Evolutionary conservation across 2,113 vertebrate genomes (phyloP), one percentile per base, ranked within the genome.

Genomic region (Manacus vitellinus): DNA sequence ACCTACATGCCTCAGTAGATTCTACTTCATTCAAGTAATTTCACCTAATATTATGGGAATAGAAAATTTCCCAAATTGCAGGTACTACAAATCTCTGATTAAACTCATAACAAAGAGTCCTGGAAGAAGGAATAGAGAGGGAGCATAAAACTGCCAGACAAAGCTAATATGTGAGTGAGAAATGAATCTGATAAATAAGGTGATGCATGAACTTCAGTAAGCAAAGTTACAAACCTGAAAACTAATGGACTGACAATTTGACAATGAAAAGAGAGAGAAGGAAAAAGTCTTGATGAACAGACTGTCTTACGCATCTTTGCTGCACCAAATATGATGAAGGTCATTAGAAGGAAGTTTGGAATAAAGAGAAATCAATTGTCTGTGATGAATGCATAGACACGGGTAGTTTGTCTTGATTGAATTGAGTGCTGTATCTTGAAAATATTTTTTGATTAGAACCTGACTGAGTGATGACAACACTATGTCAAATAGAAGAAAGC

Each of bases 381-480:
- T 79, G 11, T 79, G 56, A 83, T 62, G 75, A 70, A 80, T 77
- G 19, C 28, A n/a, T n/a, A 5, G 18, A 61, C 35, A 84, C 39
- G 31, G 51, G 31, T 62, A 61, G 33, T 88, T 83, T 83, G 43
- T 37, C 51, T 46, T 81, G 68, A 65, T 24, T 84, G 56, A 95
- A 81, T 73, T 27, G 37, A 92, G 14, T 71, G 17, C 24, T 49
- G 35, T 44, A 55, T 55, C 44, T 63, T 52, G 62, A 63, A 89
- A 88, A 76, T 31, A 59, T 44, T 79, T 96, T 89, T 61, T 80
- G 76, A 88, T 86, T 83, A 88, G 55, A 95, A 88, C 43, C 15
- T 92, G 73, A 71, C 31, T 91, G 73, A 79, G 31, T 77, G 43
- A 96, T 91, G 54, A 62, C 37, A 92, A 73, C 27, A 49, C 14